These are phyloP conservation scores for Rhagologus leucostigma DNA, from an alignment of 2,113 vertebrate species.

Conservation along the genomic window DNA sequence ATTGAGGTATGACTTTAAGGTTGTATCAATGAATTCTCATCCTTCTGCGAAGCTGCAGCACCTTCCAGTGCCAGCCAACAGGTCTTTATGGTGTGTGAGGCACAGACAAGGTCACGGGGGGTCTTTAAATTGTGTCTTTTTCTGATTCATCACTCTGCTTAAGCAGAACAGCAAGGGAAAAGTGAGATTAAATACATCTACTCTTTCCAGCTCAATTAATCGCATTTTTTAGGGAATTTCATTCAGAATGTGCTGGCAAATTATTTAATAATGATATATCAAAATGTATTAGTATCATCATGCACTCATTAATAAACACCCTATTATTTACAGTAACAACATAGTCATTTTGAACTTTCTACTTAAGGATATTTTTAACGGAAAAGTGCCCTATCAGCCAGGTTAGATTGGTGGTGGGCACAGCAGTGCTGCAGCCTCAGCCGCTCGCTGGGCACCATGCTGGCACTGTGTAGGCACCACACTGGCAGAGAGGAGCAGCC, in stretches of 20 bases:
- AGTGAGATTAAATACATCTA: not conserved
- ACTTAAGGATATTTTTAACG: not conserved
- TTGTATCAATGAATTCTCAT: not conserved
- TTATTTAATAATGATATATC: not conserved
- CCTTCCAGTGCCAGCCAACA: not conserved
- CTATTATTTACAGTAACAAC: not conserved
- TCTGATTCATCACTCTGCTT: not conserved
- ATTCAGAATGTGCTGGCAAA: not conserved
- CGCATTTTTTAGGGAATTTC: not conserved
- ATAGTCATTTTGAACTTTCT: not conserved
- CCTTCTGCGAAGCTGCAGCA: not conserved
- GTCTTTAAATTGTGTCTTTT: not conserved
- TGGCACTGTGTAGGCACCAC: not conserved
- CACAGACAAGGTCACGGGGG: not conserved
- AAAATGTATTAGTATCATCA: not conserved
- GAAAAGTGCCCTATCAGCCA: not conserved
- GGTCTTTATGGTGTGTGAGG: not conserved
- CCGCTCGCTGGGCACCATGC: accelerated
- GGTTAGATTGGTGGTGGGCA: not conserved
- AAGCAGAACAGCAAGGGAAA: not conserved
- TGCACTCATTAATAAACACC: not conserved
- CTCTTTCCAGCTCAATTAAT: not conserved
- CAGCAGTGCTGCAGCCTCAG: not conserved
- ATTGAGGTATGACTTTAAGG: not conserved
- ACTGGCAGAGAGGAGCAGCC: not conserved